Conservation (phyloP, 2,797 vertebrate genomes). For the Phoebastria nigripes region DNA sequence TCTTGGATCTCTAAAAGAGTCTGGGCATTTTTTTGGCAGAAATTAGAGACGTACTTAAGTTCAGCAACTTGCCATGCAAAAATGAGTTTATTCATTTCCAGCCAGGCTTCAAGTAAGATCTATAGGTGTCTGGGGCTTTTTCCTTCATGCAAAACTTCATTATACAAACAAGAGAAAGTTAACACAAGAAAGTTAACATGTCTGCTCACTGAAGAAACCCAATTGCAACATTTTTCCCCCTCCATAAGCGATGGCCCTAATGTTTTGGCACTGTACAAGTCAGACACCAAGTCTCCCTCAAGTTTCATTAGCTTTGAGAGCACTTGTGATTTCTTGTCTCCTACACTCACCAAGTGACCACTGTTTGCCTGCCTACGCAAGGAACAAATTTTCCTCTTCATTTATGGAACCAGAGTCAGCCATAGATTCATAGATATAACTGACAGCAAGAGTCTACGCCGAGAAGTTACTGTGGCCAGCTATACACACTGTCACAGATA, state of each 20-base stretch:
- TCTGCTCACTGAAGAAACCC: not conserved
- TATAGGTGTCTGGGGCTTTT: not conserved
- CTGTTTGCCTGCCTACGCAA: not conserved
- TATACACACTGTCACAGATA: not conserved
- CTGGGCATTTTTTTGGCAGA: conserved; percentile 34
- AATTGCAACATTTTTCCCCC: not conserved
- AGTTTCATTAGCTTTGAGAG: not conserved
- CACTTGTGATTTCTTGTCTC: not conserved
- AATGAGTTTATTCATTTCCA: conserved; percentile 27
- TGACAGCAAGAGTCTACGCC: not conserved
- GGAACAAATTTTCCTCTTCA: not conserved
- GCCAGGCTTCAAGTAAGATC: conserved; percentile 16
- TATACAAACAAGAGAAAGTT: conserved; percentile 13
- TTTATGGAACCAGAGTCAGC: not conserved
- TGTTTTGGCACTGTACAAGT: not conserved
- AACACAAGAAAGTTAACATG: not conserved
- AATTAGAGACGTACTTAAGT: not conserved
- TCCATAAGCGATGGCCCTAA: not conserved
- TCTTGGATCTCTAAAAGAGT: not conserved
- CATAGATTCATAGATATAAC: not conserved
- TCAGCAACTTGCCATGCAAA: conserved; percentile 4
- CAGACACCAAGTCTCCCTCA: not conserved
- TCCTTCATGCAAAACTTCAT: not conserved
- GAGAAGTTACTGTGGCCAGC: not conserved
- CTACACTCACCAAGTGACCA: not conserved